Base-by-base conservation (phyloP, 2,113 vertebrate genomes). In the Chamaea fasciata region DNA sequence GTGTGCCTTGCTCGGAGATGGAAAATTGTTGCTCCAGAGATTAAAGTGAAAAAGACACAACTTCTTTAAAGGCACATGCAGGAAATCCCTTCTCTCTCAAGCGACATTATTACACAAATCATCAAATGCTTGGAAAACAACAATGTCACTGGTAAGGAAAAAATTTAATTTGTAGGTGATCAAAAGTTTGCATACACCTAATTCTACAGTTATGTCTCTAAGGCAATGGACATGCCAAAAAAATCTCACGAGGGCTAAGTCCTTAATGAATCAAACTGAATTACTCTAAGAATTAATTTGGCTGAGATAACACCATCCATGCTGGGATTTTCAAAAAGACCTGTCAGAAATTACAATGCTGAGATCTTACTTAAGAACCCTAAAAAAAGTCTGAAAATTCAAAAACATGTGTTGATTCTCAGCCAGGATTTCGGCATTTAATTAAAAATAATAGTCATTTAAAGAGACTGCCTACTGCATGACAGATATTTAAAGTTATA, bases 271-370 rank as follows among this genome's bases (percentile, higher is more conserved):
- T 83, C 71, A 80, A 86, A 76, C 27, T 65, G 39, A 85, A 90
- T 83, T 83, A 78, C 55, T 83, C 31, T 42, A 93, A 82, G 82
- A 94, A 80, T 90, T 85, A 87, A 90, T 93, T 94, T 96, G 93
- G 62, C 62, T 69, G 55, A 86, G 55, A 90, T 74, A 83, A 85
- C 8, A 31, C 21, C 70, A 67, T 77, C 50, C 52, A 86, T 30
- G 24, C 15, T 11, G 52, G 47, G 35, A 90, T 74, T 80, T 91
- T 80, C 13, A 77, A 80, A 85, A 91, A 80, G 21, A 42, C 20
- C 33, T 90, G 63, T 80, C 63, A 91, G 78, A 93, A 88, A 37
- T 37, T 77, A 74, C 3, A 7, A 10, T 90, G 17, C 35, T 80
- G 76, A 91, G 23, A 70, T 87, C 65, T 91, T 89, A 53, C 24